Percentiles rank a stretch among this genome's conserved stretches.
Evolutionary conservation across 2,797 vertebrate genomes (phyloP).

Genomic region (Sebastes nivosus): DNA sequence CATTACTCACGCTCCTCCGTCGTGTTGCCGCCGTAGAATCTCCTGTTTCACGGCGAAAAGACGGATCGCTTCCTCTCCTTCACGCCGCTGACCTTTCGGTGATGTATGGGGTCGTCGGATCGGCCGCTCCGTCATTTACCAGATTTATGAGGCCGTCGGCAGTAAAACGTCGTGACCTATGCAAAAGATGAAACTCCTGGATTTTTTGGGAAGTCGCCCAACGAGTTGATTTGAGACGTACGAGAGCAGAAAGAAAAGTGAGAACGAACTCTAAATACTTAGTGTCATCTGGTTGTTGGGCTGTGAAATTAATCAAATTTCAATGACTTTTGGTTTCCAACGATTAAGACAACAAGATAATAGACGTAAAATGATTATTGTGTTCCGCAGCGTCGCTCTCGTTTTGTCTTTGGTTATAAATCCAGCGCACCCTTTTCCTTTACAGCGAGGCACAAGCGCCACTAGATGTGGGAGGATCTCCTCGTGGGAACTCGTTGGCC

Average conservation of each 20-base stretch:
- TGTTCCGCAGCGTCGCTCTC: no score
- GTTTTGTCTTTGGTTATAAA: no score
- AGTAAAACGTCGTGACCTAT: conserved; percentile 25
- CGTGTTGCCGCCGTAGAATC: not conserved
- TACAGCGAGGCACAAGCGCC: no score
- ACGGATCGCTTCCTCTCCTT: not conserved
- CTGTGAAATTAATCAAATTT: no score
- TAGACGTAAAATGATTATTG: no score
- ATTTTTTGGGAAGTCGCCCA: not conserved
- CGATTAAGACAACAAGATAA: no score
- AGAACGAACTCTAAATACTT: not conserved
- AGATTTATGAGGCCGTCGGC: conserved; percentile 45
- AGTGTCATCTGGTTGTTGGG: no score
- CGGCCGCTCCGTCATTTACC: not conserved
- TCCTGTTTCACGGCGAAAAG: not conserved
- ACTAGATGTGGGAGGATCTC: no score
- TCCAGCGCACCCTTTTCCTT: no score
- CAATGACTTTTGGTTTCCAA: no score
- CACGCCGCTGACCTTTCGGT: conserved; percentile 40
- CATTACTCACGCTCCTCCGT: not conserved
- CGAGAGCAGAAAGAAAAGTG: not conserved
- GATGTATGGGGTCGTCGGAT: conserved; percentile 55
- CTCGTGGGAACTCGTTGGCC: no score
- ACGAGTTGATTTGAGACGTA: not conserved
- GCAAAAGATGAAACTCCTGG: not conserved